Base-by-base conservation (phyloP, 2,113 vertebrate genomes). In the Corythornis madagascariensis region DNA sequence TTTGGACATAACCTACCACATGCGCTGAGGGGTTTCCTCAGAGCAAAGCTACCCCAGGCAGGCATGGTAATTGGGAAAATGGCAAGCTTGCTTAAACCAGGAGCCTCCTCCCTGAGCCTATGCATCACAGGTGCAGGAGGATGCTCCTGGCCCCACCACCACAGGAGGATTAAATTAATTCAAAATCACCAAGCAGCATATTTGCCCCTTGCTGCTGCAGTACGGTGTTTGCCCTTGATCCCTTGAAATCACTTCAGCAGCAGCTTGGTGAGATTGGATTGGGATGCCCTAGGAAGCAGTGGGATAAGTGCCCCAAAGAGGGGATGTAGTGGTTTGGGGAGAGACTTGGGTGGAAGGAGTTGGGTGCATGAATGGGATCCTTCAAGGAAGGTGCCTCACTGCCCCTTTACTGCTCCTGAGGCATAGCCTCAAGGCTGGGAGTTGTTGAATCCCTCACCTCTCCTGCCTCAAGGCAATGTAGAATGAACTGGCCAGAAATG, bases 1-100 rank as follows among this genome's bases (percentile, higher is more conserved):
- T 88, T 75, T 56, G 26, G 43, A 10, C 48, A 75, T 89, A 91
- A 31, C 22, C 4, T 18, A 17, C 28, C 12, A 43, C 13, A 13
- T 18, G 29, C 1, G 0, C 9, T 16, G 26, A 60, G 38, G 0
- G 0, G 29, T 13, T 21, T 26, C 52, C 28, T 48, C 15, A 18
- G 38, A 52, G 18, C 19, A 59, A 79, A 64, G 40, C 40, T 59
- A 19, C 11, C 9, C 12, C 5, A 9, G 61, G 43, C 47, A 81
- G 35, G 13, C 21, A 7, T 10, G 4, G 3, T 0, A 1, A 26
- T 43, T 7, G 24, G 60, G 50, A 42, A 60, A 75, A 13, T 33
- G 20, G n/a, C 17, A 1, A 1, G 18, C 9, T 81, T 5, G 14
- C 52, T 85, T 29, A 18, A 26, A 29, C 12, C 17, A 2, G 45